These are phyloP conservation scores for Zaprionus davidi DNA, from an alignment of 1,140 invertebrate species.

Conservation along the genomic window DNA sequence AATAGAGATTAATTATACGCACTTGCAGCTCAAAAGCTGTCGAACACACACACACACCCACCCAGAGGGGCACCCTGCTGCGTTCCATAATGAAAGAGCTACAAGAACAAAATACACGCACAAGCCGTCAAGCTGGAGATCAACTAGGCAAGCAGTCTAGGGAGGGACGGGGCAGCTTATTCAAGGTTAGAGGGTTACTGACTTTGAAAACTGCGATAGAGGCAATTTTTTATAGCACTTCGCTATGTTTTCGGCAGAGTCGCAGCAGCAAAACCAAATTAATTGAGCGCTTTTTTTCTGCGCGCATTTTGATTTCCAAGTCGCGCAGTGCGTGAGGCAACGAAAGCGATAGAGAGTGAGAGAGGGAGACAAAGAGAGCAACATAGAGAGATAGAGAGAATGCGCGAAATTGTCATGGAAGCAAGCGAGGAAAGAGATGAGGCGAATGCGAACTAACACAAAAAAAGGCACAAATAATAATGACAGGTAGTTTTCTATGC, in stretches of 20 bases:
- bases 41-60: conserved; percentile 17
- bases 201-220: conserved; percentile 82
- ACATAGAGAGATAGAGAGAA: conserved; percentile 5
- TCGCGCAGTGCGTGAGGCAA: conserved; percentile 63
- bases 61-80: conserved; percentile 54
- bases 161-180: background rate
- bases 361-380: background rate
- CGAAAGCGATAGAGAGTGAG: conserved; percentile 1
- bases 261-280: conserved; percentile 55
- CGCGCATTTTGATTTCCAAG: conserved; percentile 64
- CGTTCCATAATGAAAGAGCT: conserved; percentile 64
- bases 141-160: background rate
- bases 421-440: conserved; percentile 11
- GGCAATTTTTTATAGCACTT: conserved; percentile 50
- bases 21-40: conserved; percentile 54
- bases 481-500: conserved; percentile 78
- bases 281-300: conserved; percentile 67
- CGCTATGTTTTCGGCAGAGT: conserved; percentile 27
- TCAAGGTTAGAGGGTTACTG: conserved; percentile 84
- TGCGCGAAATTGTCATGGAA: conserved; percentile 4
- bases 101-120: conserved; percentile 24
- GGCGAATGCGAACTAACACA: conserved; percentile 39
- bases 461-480: conserved; percentile 70
- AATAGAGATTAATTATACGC: conserved; percentile 54
- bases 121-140: background rate